Evolutionary conservation across 2,113 vertebrate genomes (phyloP), one percentile per base, ranked within the genome.

Genomic region (Cololabis saira): DNA sequence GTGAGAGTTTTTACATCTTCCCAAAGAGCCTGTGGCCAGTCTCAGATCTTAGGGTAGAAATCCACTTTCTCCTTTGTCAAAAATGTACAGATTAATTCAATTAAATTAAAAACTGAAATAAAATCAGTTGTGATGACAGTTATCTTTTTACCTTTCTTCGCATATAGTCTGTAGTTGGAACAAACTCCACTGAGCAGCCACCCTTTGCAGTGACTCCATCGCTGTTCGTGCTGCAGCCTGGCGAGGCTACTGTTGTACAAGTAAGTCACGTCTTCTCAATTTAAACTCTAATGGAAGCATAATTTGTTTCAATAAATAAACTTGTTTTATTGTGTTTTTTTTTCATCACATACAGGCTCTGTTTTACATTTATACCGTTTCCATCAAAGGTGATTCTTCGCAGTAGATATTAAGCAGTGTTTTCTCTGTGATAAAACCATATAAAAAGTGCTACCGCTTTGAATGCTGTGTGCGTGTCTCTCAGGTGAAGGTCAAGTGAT

Each of bases 151-250:
- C 10, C n/a, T 44, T 67, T 48, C 2, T 71, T 58, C 43, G 5
- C 24, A 37, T 30, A 0, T 59, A 99, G 98, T 77, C 88, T 49
- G 74, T 92, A 24, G 78, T 89, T 16, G 88, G 62, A 42, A 13
- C 17, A 2, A 90, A 88, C 63, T 95, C 94, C 50, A 90, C 92
- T 33, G 94, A 95, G 47, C 85, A 96, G 2, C 89, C 91, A 12
- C 96, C 97, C 0, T 99, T 99, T 88, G 92, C 91, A 18, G 76
- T 99, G 70, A 85, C 83, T 16, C 97, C 96, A 0, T 91, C 93
- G 0, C 62, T 85, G 75, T 96, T 98, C 71, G 89, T 92, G 61
- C 90, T 99, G 67, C 76, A 84, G 51, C 94, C 97, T 0, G 95
- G 94, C 8, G 89, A 96, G 63, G 76, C 84, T 11, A 60, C 76